Evolutionary conservation across 2,888 invertebrate species (phyloP).

Genomic region (Leistus spinibarbis): DNA sequence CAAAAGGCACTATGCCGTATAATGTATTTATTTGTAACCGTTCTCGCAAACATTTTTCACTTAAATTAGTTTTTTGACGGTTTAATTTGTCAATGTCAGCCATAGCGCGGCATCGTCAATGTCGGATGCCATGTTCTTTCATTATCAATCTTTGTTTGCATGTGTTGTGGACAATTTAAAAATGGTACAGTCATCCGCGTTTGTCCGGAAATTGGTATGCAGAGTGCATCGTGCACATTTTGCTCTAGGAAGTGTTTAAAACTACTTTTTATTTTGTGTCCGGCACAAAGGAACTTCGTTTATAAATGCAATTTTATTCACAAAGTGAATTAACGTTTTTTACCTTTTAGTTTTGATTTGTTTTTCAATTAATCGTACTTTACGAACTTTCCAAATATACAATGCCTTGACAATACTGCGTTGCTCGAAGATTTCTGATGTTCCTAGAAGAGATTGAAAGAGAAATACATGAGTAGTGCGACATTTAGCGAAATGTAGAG

Average conservation of each 20-base stretch:
- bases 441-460: too few relatives aligned
- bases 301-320: too few relatives aligned
- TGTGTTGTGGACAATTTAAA: constrained; percentile 20
- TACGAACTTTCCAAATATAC: too few relatives aligned
- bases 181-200: constrained; percentile 8
- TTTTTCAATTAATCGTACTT: too few relatives aligned
- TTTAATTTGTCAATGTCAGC: constrained; percentile 32
- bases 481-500: too few relatives aligned
- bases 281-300: too few relatives aligned
- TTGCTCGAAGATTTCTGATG: too few relatives aligned
- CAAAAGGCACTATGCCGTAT: not conserved
- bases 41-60: constrained; percentile 19
- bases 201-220: constrained; percentile 2
- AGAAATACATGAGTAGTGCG: too few relatives aligned
- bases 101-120: constrained; percentile 7
- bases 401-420: too few relatives aligned
- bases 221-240: not conserved
- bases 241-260: not conserved
- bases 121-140: constrained; percentile 6
- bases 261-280: too few relatives aligned
- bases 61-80: constrained; percentile 30
- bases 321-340: too few relatives aligned
- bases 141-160: constrained; percentile 31
- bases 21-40: not conserved
- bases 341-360: too few relatives aligned